These are phyloP conservation scores for Saccostrea echinata DNA, from an alignment of 1,140 invertebrate genomes.

Conservation along the genomic window DNA sequence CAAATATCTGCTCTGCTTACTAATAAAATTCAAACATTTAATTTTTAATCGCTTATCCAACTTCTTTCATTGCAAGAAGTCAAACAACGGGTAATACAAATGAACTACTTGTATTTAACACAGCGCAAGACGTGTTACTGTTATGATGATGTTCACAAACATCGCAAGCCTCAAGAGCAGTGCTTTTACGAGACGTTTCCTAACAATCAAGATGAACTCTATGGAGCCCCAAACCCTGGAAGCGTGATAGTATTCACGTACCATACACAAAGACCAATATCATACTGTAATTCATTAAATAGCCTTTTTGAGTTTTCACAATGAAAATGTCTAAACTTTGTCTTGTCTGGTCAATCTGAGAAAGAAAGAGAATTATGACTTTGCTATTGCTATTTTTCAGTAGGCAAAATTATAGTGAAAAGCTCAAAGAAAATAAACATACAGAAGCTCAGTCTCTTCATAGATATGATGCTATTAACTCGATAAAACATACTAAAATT, in stretches of 20 bases:
- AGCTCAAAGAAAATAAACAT: too few species aligned
- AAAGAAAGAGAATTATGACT: too few species aligned
- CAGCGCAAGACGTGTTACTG: background rate
- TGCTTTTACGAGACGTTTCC: background rate
- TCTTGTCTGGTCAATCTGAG: too few species aligned
- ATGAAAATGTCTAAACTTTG: too few species aligned
- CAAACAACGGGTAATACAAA: too few species aligned
- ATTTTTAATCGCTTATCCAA: background rate
- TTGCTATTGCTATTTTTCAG: too few species aligned
- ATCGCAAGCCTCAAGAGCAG: background rate
- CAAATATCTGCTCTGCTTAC: background rate
- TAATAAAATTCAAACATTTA: background rate
- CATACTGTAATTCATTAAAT: background rate
- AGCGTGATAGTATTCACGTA: conserved; percentile 14
- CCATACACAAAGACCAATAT: background rate
- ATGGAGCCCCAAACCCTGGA: background rate
- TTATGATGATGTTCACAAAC: background rate
- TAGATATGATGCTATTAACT: too few species aligned
- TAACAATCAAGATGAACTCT: background rate
- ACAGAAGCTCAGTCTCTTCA: too few species aligned
- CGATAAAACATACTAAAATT: too few species aligned
- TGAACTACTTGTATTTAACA: too few species aligned
- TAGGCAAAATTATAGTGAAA: too few species aligned
- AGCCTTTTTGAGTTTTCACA: background rate
- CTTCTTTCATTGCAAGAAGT: too few species aligned